Percentiles rank a stretch among this genome's conserved stretches.
These are phyloP conservation scores for Phaenicophaeus curvirostris DNA, from an alignment of 2,797 vertebrate species.

Conservation along the genomic window DNA sequence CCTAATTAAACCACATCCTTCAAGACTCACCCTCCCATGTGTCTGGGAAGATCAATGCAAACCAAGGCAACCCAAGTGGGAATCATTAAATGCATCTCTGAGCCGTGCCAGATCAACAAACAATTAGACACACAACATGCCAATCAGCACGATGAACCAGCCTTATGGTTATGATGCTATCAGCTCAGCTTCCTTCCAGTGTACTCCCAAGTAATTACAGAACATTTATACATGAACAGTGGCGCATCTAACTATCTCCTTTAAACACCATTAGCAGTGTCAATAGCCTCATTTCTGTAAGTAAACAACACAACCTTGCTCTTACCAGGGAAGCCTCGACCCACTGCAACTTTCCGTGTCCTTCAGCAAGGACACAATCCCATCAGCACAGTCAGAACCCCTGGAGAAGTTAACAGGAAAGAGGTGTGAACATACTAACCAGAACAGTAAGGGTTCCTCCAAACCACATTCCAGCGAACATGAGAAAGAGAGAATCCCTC, in stretches of 20 bases:
- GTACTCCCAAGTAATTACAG: constrained; percentile 57
- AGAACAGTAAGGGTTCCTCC: neutral
- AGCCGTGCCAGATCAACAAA: constrained; percentile 49
- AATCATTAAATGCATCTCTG: constrained; percentile 47
- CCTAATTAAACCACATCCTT: constrained; percentile 48
- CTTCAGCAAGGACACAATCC: neutral
- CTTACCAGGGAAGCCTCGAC: neutral
- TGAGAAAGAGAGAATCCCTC: neutral
- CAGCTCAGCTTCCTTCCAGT: constrained; percentile 37
- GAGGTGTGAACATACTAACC: neutral
- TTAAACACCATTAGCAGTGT: constrained; percentile 47
- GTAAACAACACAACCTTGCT: constrained; percentile 1
- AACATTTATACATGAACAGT: constrained; percentile 2
- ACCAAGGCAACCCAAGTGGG: constrained; percentile 37
- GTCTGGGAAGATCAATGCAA: constrained; percentile 42
- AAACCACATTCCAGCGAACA: neutral
- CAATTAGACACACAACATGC: constrained; percentile 54
- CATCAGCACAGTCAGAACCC: neutral
- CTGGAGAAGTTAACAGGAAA: neutral
- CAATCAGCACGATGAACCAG: constrained; percentile 56
- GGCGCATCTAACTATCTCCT: constrained; percentile 22
- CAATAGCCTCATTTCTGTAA: constrained; percentile 44
- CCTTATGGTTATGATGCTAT: constrained; percentile 36
- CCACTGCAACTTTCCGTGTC: neutral
- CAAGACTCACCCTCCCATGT: constrained; percentile 1